These are phyloP conservation scores for Drosophila bocki DNA, from an alignment of 1,140 invertebrate species.

Conservation along the genomic window DNA sequence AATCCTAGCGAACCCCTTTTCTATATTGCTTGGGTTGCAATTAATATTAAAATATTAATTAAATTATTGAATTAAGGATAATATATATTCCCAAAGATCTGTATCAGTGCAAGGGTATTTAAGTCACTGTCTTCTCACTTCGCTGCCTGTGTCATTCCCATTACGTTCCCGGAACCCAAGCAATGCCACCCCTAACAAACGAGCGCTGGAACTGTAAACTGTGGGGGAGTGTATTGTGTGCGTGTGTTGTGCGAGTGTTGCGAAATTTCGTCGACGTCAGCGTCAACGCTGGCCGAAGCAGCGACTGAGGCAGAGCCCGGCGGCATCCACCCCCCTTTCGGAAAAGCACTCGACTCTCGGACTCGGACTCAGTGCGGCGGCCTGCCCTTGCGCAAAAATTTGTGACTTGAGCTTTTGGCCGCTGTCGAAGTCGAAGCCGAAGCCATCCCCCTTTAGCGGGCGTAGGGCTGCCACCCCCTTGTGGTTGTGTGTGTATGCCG, in stretches of 20 bases:
- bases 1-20: no score
- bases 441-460: slow-evolving; percentile 18
- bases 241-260: slow-evolving; percentile 66
- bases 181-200: slow-evolving; percentile 72
- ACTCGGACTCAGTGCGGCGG: slow-evolving; percentile 38
- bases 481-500: slow-evolving; percentile 71
- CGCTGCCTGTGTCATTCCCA: slow-evolving; percentile 15
- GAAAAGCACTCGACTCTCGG: slow-evolving; percentile 57
- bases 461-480: slow-evolving; percentile 21
- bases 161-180: slow-evolving; percentile 42
- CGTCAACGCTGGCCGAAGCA: slow-evolving; percentile 3
- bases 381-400: slow-evolving; percentile 82
- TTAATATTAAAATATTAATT: no score
- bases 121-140: slow-evolving; percentile 2
- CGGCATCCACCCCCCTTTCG: slow-evolving; percentile 38
- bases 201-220: slow-evolving; percentile 29
- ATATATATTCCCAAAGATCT: background rate
- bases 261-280: slow-evolving; percentile 67
- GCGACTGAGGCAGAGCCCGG: background rate
- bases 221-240: slow-evolving; percentile 35
- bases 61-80: background rate
- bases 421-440: slow-evolving; percentile 5
- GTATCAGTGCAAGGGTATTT: slow-evolving; percentile 14
- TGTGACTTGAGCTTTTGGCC: slow-evolving; percentile 76
- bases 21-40: no score